Conservation (phyloP, 2,888 invertebrate species). For the Dasypolia templi region DNA sequence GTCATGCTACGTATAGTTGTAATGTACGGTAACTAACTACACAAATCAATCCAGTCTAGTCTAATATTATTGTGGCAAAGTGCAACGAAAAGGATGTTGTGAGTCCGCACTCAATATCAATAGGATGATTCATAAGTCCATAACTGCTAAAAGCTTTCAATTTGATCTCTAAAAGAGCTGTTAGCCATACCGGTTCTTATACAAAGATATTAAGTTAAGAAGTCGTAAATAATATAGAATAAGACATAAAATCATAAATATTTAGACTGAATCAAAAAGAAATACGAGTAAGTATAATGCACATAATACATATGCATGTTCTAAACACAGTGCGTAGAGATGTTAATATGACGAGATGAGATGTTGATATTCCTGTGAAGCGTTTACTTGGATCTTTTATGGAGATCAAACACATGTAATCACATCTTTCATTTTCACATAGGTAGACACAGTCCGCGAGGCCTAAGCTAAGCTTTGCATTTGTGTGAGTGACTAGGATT, state of each 20-base stretch:
- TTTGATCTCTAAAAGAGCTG: constrained; percentile 17
- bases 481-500: no score
- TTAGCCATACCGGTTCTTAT: constrained; percentile 6
- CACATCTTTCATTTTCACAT: constrained; percentile 15
- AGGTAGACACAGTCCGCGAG: no score
- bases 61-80: constrained; percentile 47
- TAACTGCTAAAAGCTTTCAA: constrained; percentile 51
- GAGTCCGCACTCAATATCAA: constrained; percentile 28
- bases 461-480: no score
- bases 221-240: constrained; percentile 24
- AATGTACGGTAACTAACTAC: constrained; percentile 26
- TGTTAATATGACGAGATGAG: no score
- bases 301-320: constrained; percentile 22
- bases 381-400: constrained; percentile 26
- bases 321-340: constrained; percentile 11
- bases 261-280: constrained; percentile 16
- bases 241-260: constrained; percentile 38
- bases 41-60: constrained; percentile 43
- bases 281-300: no score
- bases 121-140: constrained; percentile 40
- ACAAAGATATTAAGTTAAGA: constrained; percentile 15
- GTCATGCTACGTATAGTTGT: no score
- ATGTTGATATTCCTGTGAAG: constrained; percentile 40
- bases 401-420: constrained; percentile 51
- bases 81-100: constrained; percentile 41